These are phyloP conservation scores for Cyanistes caeruleus DNA, from an alignment of 2,113 vertebrate species.

Conservation along the genomic window DNA sequence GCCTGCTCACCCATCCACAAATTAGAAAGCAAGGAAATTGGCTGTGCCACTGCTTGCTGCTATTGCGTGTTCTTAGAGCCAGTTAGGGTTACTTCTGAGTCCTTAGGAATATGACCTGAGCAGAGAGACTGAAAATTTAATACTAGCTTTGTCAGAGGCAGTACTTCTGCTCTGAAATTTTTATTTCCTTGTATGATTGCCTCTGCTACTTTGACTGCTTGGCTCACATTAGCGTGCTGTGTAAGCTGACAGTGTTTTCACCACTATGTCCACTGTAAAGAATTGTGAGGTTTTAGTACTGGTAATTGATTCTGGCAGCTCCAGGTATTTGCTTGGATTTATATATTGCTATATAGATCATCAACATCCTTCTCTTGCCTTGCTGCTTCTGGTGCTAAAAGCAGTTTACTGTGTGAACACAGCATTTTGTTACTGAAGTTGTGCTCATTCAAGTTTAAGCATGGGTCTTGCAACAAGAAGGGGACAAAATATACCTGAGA, in stretches of 20 bases:
- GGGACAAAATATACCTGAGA: not conserved
- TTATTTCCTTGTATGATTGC: not conserved
- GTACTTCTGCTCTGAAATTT: not conserved
- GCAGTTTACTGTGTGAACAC: fast-evolving
- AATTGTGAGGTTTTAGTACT: not conserved
- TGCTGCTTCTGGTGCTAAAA: not conserved
- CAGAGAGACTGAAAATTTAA: not conserved
- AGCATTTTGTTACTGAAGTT: not conserved
- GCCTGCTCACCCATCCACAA: fast-evolving
- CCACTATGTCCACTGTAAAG: not conserved
- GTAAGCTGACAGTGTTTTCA: not conserved
- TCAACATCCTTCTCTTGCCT: not conserved
- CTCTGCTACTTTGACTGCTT: not conserved
- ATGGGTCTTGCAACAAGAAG: not conserved
- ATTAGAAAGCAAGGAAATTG: not conserved
- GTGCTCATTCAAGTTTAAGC: not conserved
- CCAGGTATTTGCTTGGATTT: not conserved
- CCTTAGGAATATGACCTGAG: not conserved
- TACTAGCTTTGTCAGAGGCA: not conserved
- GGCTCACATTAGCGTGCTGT: fast-evolving
- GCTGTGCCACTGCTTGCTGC: not conserved
- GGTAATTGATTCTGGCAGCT: not conserved
- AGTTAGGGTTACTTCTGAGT: not conserved
- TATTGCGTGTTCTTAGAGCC: not conserved
- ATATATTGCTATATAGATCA: not conserved